Evolutionary conservation across 2,888 invertebrate species (phyloP).

Genomic region (Dolichomitus sp.): DNA sequence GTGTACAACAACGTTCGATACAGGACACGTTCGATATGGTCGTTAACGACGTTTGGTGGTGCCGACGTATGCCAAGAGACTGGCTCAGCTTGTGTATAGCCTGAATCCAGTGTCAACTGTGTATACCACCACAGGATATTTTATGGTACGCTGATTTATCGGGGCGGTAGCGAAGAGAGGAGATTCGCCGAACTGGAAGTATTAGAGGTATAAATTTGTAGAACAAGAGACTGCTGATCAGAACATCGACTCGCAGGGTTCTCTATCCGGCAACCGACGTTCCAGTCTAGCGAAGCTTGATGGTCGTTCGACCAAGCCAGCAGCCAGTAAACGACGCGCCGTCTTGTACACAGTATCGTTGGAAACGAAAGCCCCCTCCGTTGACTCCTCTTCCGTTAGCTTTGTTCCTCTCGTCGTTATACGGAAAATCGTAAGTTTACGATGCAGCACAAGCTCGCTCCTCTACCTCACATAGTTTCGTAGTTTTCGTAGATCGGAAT

Average conservation of each 20-base stretch:
- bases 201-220: conserved; percentile 55
- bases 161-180: conserved; percentile 14
- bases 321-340: conserved; percentile 10
- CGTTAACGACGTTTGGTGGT: conserved; percentile 53
- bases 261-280: conserved; percentile 13
- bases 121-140: conserved; percentile 30
- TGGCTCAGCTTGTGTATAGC: conserved; percentile 26
- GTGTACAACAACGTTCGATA: conserved; percentile 37
- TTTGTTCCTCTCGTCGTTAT: conserved; percentile 28
- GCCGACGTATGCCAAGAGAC: conserved; percentile 28
- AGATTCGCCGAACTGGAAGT: conserved; percentile 39
- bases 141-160: conserved; percentile 46
- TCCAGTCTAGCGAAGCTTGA: conserved; percentile 11
- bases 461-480: neutral
- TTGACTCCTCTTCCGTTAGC: conserved; percentile 10
- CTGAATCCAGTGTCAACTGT: conserved; percentile 5
- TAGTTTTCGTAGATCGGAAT: conserved; percentile 9
- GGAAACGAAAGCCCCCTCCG: neutral
- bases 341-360: conserved; percentile 6
- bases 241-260: neutral
- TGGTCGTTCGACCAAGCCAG: conserved; percentile 11
- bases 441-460: neutral
- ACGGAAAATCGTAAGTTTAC: conserved; percentile 23
- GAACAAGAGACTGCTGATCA: conserved; percentile 35
- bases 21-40: conserved; percentile 32